Conservation (phyloP, 1,140 invertebrate genomes). For the Zaprionus lachaisei region DNA sequence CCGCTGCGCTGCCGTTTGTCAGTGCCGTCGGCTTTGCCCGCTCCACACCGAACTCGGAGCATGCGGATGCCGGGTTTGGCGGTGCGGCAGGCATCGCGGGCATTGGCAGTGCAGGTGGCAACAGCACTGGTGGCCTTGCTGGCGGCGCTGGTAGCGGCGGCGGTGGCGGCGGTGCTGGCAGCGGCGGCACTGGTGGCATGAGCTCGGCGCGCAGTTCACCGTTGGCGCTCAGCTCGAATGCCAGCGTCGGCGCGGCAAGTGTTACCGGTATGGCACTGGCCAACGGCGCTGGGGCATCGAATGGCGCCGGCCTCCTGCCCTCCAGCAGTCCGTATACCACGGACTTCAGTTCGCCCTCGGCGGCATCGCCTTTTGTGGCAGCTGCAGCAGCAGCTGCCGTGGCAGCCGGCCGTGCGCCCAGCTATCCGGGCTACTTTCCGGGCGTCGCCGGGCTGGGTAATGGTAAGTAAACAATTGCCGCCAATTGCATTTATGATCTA, state of each 20-base stretch:
- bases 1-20: conserved; percentile 73
- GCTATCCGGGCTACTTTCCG: conserved; percentile 80
- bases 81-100: conserved; percentile 56
- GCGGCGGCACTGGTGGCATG: conserved; percentile 63
- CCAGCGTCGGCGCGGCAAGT: conserved; percentile 73
- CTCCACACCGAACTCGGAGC: conserved; percentile 80
- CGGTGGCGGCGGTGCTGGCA: conserved; percentile 37
- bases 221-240: conserved; percentile 79
- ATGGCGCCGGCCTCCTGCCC: conserved; percentile 74
- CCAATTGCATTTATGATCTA: not conserved
- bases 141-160: conserved; percentile 32
- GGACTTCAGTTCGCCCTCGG: conserved; percentile 78
- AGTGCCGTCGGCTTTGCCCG: conserved; percentile 78
- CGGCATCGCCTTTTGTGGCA: conserved; percentile 75
- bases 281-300: conserved; percentile 74
- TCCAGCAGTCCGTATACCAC: conserved; percentile 80
- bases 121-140: conserved; percentile 32
- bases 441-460: conserved; percentile 74
- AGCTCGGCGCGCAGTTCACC: conserved; percentile 82
- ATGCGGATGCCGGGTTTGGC: conserved; percentile 69
- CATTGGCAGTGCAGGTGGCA: conserved; percentile 43
- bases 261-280: conserved; percentile 66
- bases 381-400: conserved; percentile 75
- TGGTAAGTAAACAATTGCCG: conserved; percentile 58
- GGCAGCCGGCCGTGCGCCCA: conserved; percentile 74